Evolutionary conservation across 2,888 invertebrate genomes (phyloP), one percentile per base, ranked within the genome.

Genomic region (Meiosimyza decipiens): DNA sequence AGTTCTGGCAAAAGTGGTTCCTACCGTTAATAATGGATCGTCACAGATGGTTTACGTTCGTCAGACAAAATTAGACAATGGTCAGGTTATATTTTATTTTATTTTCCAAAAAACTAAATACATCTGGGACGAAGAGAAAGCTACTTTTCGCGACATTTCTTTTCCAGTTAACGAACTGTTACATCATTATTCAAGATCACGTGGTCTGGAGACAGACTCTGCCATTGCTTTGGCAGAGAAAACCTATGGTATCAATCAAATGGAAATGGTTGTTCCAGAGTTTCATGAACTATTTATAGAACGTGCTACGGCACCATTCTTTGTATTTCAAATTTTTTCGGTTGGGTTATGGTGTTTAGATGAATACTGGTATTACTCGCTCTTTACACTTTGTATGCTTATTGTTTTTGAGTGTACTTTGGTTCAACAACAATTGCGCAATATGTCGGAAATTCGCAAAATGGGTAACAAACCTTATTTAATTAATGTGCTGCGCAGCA

Each of bases 281-380:
- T 99, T 99, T 84, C 91, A 93, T 90, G 98, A 99, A 87, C 89
- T 99, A 18, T 99, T 99, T 85, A 94, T 94, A 81, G 99, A 99
- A 88, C 90, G 99, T 80, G 99, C 99, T 1, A 98, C 99, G 0
- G 99, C 99, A 0, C 99, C 99, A 2, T 99, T 99, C 88, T 99
- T 99, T 88, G 98, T 99, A 6, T 99, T 99, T 87, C 99, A 99
- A 93, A 96, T 99, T 73, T 99, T 99, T 86, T 99, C 99, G 84
- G 99, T 99, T 62, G 95, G 94, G 13, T 89, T 99, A 3, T 99
- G 99, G 99, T 99, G 99, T 88, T 89, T 99, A 78, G 99, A 99
- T 85, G 98, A 98, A 85, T 99, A 98, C 87, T 98, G 98, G 98
- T 95, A 98, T 86, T 99, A 98, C 87, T 97, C 97, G 70, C 91